phyloP scores from a whole-genome alignment of 2,797 vertebrate genomes.

The Sebastes vulpes region DNA sequence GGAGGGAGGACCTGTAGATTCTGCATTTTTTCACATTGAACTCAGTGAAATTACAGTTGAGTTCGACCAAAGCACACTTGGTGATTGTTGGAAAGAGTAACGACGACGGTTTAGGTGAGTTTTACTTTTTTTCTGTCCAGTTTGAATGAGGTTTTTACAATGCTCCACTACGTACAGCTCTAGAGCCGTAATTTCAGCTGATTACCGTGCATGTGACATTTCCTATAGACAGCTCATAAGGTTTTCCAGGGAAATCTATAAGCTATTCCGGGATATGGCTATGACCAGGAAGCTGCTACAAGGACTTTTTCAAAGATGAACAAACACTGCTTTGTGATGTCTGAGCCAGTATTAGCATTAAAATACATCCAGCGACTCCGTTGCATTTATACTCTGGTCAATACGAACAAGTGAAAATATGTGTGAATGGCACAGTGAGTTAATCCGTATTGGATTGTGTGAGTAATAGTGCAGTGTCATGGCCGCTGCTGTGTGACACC shows the following conservation, averaged over 20 bases:
- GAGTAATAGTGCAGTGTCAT: background rate
- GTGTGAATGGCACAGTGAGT: background rate
- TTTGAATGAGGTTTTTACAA: too few species aligned
- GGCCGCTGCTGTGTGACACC: constrained; percentile 13
- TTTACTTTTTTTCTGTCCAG: too few species aligned
- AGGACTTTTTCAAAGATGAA: background rate
- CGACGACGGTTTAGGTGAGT: too few species aligned
- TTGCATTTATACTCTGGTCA: background rate
- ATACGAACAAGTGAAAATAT: background rate
- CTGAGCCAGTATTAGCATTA: background rate
- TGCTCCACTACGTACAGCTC: too few species aligned
- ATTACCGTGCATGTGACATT: background rate
- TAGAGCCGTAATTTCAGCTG: too few species aligned
- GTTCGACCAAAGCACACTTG: too few species aligned
- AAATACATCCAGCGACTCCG: background rate
- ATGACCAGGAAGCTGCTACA: background rate
- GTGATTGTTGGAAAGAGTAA: too few species aligned
- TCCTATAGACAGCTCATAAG: background rate
- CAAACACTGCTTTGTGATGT: background rate
- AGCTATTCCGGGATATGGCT: background rate
- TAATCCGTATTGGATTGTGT: background rate
- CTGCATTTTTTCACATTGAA: too few species aligned
- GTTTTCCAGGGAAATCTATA: background rate
- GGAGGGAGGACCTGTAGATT: too few species aligned
- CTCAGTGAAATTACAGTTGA: too few species aligned